Percentiles rank a stretch among this genome's conserved stretches.
These are phyloP conservation scores for Hydraecia micacea DNA, from an alignment of 2,888 invertebrate genomes.

Conservation along the genomic window DNA sequence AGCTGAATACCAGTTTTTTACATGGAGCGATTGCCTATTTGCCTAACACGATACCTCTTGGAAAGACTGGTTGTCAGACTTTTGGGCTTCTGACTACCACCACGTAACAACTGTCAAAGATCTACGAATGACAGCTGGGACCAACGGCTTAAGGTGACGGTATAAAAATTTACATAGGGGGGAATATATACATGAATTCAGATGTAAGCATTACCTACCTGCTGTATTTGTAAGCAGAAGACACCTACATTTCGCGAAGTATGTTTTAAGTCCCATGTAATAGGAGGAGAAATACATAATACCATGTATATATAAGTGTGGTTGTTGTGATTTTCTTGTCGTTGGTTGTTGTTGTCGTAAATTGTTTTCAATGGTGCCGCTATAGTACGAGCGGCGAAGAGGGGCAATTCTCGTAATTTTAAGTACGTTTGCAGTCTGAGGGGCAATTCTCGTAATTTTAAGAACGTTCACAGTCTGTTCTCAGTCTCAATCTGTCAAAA, in stretches of 20 bases:
- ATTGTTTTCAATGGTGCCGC: not conserved
- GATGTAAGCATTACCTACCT: no score
- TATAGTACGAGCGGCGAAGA: not conserved
- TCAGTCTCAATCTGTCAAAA: no score
- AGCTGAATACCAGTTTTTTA: not conserved
- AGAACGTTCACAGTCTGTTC: no score
- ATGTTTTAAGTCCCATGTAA: not conserved
- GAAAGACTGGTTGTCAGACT: not conserved
- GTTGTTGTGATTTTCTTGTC: not conserved
- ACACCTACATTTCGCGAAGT: not conserved
- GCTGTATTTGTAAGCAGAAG: not conserved
- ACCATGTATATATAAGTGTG: not conserved
- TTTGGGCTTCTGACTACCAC: no score
- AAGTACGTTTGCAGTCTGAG: no score
- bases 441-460: no score
- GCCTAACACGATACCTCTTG: not conserved
- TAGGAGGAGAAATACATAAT: not conserved
- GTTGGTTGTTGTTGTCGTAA: not conserved
- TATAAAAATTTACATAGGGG: not conserved
- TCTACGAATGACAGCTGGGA: not conserved
- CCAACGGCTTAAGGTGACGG: not conserved
- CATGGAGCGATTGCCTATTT: not conserved
- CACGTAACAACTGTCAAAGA: not conserved
- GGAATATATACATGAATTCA: not conserved
- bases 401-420: no score